Base-by-base conservation (phyloP, 2,888 invertebrate genomes). In the Hirtodrosophila duncani region DNA sequence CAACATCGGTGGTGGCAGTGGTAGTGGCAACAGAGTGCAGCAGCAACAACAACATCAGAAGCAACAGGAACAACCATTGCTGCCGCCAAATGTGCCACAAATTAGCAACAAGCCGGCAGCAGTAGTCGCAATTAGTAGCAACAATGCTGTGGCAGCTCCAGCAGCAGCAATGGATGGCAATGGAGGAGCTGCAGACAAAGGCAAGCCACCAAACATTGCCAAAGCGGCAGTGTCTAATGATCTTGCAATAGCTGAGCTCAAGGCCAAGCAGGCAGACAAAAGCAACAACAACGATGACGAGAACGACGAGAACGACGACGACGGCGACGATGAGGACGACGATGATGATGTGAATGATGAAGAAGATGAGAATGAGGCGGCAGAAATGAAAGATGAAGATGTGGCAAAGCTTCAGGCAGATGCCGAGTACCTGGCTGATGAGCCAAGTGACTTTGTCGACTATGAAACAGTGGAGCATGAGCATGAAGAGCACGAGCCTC, bases 41-140 rank as follows among this genome's bases (percentile, higher is more conserved):
- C 34, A 49, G 33, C 33, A 39, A 18, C 41, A 37, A 34, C 23
- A 17, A 42, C 34, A 49, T 30, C 33, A 39, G 23, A 38, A 37
- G 30, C 23, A 17, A 43, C 53, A 53, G 31, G 27, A 55, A 29
- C 37, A 59, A 45, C 63, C 58, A 51, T 61, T 53, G 44, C 23
- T 77, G 55, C 79, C 82, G 31, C 82, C 83, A 43, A 83, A 82
- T 74, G 67, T 79, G 39, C 84, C 83, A 36, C 57, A 82, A 83
- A 83, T 83, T 63, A 84, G 70, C 64, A 84, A 74, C 63, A 72
- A 72, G 64, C 81, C 81, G 23, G 67, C 67, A 51, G 63, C 49
- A 46, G 59, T 60, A 55, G 55, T 56, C 41, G 58, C 65, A 81
- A 66, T 68, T 67, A 75, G 80, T 42, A 50, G 43, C 53, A 75